Base-by-base conservation (phyloP, 2,797 vertebrate species). In the Carcharodon carcharias region DNA sequence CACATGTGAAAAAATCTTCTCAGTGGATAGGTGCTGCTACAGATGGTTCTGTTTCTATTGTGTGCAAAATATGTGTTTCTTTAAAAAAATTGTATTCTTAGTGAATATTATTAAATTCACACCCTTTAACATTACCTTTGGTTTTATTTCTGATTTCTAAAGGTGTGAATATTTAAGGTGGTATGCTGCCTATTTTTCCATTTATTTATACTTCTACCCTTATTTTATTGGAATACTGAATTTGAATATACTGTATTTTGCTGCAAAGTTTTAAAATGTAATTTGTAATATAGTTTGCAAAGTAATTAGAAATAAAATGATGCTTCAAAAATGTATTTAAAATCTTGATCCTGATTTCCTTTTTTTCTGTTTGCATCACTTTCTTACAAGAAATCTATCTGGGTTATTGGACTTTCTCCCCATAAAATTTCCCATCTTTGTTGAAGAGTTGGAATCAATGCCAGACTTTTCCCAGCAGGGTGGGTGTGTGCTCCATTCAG, bases 231-330 rank as follows among this genome's bases (percentile, higher is more conserved):
- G 28, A 89, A 89, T 14, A 23, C 18, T 45, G 16, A 58, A 89
- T 89, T 89, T 89, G 35, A 61, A 91, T 58, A 61, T 88, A 3
- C 58, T 63, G 35, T 92, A 92, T 95, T 95, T 95, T 95, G 26
- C 40, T 71, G 93, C 93, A 69, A 71, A 71, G 40, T 58, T 89
- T 58, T 16, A 45, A 95, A 95, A 45, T 71, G 40, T 45, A 69
- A 69, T 95, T 69, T 71, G 89, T 71, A 95, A 95, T 31, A 54
- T 54, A 50, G 58, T 31, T 71, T 54, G 67, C 67, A 95, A 54
- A 71, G 45, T 95, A 95, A 69, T 95, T 95, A 35, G 67, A 71
- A 95, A 95, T 73, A 71, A 94, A 94, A 89, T 54, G 65, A 91
- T 65, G n/a, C 61, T 94, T 35, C 65, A 92, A n/a, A 93, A 50